A percentile compares a stretch with the other conserved stretches of the same genome.
Conservation (phyloP, 2,888 invertebrate genomes). For the Parnassius smintheus region DNA sequence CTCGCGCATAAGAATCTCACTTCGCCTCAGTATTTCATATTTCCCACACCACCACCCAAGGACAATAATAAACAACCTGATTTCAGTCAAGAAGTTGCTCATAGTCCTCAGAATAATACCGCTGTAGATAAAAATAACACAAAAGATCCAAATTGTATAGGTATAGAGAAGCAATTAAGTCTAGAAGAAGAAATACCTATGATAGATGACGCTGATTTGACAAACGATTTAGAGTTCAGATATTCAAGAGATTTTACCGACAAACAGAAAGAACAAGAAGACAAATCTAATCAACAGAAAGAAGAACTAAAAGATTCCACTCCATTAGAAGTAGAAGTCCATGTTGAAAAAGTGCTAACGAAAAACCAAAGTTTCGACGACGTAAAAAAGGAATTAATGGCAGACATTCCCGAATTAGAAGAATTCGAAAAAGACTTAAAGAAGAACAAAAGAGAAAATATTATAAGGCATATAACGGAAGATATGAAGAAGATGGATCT, state of each 20-base stretch:
- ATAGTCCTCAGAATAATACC: conserved; percentile 24
- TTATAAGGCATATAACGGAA: conserved; percentile 69
- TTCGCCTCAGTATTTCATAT: conserved; percentile 74
- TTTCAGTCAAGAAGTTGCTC: conserved; percentile 36
- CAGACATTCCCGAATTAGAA: conserved; percentile 75
- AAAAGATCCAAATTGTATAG: conserved; percentile 44
- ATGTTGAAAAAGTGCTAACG: conserved; percentile 36
- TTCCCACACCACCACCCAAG: conserved; percentile 67
- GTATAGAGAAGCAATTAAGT: conserved; percentile 75
- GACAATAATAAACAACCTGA: conserved; percentile 46
- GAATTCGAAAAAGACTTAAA: conserved; percentile 77
- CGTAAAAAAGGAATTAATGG: conserved; percentile 74
- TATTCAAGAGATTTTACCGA: conserved; percentile 50
- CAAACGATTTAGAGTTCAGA: conserved; percentile 71
- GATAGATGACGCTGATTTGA: conserved; percentile 72
- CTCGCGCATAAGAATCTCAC: conserved; percentile 77
- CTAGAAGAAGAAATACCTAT: conserved; percentile 78
- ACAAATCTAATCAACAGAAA: conserved; percentile 35
- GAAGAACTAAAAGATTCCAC: conserved; percentile 23
- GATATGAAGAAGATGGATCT: conserved; percentile 61
- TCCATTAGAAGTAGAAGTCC: conserved; percentile 15
- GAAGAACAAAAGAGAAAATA: conserved; percentile 74
- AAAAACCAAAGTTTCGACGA: conserved; percentile 74
- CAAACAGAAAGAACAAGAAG: conserved; percentile 25
- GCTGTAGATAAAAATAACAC: conserved; percentile 4